Evolutionary conservation across 92 coral and sea anemone genomes (phyloP), one percentile per base, ranked within the genome.

Genomic region (Virgularia gustaviana): DNA sequence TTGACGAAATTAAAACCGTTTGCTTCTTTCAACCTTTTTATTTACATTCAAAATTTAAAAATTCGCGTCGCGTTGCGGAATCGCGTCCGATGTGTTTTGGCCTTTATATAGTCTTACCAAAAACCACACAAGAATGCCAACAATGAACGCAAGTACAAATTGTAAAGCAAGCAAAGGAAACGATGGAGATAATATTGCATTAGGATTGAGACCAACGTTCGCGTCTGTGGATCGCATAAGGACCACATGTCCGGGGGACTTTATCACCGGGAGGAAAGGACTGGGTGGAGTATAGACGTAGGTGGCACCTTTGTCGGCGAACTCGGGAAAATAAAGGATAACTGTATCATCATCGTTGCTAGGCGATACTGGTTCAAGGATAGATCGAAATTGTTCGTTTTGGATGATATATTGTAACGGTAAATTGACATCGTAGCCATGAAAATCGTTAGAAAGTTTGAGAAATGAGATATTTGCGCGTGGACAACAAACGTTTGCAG

Each of bases 61-160:
- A n/a, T n/a, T n/a, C n/a, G n/a, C n/a, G n/a, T n/a, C n/a, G n/a
- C n/a, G n/a, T n/a, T n/a, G n/a, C n/a, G n/a, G n/a, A n/a, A n/a
- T n/a, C n/a, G n/a, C n/a, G n/a, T n/a, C n/a, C n/a, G n/a, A n/a
- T n/a, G n/a, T n/a, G n/a, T 3, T 2, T 47, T 16, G 3, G 5
- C 27, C 4, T 10, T 4, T 20, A 20, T 32, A 51, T 6, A 54
- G n/a, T 34, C 85, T 16, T 56, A 80, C 85, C 85, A 80, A 61
- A 8, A 55, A 53, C 85, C 85, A 80, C 66, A 80, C 42, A 3
- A 72, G 70, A 9, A 80, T 15, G 7, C 85, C 85, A 73, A 78
- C 64, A 3, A 73, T 49, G 6, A 72, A 78, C 41, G 85, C 77
- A 3, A 52, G 52, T 11, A 42, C 62, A 18, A 80, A 16, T 1